These are phyloP conservation scores for Sesia bembeciformis DNA, from an alignment of 2,888 invertebrate species.

Conservation along the genomic window DNA sequence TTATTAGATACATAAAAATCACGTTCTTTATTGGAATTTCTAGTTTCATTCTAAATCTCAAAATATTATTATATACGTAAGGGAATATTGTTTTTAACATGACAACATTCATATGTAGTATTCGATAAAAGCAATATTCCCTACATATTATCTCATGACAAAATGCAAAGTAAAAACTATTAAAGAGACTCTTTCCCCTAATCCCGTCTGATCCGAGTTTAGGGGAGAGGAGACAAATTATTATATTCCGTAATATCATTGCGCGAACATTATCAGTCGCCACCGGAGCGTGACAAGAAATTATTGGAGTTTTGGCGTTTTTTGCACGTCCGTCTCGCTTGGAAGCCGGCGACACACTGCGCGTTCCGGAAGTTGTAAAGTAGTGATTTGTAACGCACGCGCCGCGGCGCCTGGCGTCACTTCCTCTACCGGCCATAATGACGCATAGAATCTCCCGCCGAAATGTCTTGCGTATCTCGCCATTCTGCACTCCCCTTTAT, in stretches of 20 bases:
- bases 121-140: background rate
- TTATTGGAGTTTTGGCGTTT: constrained; percentile 47
- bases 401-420: constrained; percentile 65
- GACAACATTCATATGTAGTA: background rate
- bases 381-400: constrained; percentile 75
- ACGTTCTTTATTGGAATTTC: too few relatives aligned
- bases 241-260: constrained; percentile 68
- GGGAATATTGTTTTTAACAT: too few relatives aligned
- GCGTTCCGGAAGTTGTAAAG: constrained; percentile 71
- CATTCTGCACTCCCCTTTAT: constrained; percentile 17
- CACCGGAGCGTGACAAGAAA: constrained; percentile 57
- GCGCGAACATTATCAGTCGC: constrained; percentile 56
- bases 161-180: background rate
- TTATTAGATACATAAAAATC: too few relatives aligned
- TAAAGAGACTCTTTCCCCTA: constrained; percentile 13
- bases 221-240: constrained; percentile 63
- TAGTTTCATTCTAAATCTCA: too few relatives aligned
- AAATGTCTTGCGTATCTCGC: constrained; percentile 17
- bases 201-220: constrained; percentile 15
- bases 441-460: constrained; percentile 31
- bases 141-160: background rate
- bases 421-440: constrained; percentile 63
- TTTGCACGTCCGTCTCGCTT: constrained; percentile 45
- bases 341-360: constrained; percentile 41
- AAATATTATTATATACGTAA: too few relatives aligned